Base-by-base conservation (phyloP, 2,888 invertebrate genomes). In the Microctonus brassicae region DNA sequence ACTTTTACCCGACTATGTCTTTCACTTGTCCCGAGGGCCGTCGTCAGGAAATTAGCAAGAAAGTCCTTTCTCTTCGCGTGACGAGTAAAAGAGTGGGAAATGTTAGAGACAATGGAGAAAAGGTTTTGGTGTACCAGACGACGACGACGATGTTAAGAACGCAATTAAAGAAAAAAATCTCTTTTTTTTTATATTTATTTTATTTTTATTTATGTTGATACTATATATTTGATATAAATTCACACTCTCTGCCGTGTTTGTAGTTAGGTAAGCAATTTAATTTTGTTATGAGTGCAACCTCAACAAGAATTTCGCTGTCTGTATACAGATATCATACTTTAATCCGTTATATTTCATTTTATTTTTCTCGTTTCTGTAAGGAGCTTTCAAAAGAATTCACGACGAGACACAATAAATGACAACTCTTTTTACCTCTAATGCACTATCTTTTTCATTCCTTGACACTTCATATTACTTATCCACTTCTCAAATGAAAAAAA, bases 21-120 rank as follows among this genome's bases (percentile, higher is more conserved):
- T 71, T 39, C 64, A 61, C 69, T 70, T 70, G 68, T 75, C 73
- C 69, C 70, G 57, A 60, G 55, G 62, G 64, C 39, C 53, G 61
- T 22, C 72, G 53, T 42, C 52, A 66, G 69, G 66, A 52, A 72
- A 70, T 72, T 64, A 70, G 65, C 61, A 52, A 63, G 60, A 64
- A 63, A 68, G 60, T 66, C 68, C n/a, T 47, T 66, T 47, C 47
- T 47, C 47, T 66, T 17, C 36, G 55, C 55, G 70, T 17, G 61
- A 57, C 20, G 55, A 53, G 34, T 33, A 24, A 2, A 20, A 52
- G 63, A 52, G 29, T 29, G 52, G 7, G 24, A n/a, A 53, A 33
- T 39, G 55, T 22, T 33, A 24, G 17, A 66, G 66, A 66, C 66
- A 66, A 58, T 66, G 55, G 39, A 33, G 57, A 66, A 26, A 57